Conservation (phyloP, 2,113 vertebrate species). For the Chaetodon auriga region DNA sequence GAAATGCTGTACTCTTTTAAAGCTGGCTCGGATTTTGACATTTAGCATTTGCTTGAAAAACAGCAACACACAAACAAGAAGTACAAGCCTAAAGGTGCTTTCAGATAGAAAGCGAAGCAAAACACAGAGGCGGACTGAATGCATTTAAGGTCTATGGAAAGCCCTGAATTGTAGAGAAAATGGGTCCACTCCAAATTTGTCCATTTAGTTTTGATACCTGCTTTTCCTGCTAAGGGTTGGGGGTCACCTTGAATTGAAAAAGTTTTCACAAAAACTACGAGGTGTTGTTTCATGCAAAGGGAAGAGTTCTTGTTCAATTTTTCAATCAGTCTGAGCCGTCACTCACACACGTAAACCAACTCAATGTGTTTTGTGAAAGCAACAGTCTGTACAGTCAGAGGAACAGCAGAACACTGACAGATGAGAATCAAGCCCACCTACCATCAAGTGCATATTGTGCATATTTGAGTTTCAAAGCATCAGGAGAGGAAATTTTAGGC, state of each 20-base stretch:
- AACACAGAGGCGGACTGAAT: not conserved
- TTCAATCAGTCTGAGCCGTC: not conserved
- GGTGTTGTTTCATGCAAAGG: not conserved
- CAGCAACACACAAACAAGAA: not conserved
- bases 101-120: conserved; percentile 3
- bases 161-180: not conserved
- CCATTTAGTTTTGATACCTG: not conserved
- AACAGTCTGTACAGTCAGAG: not conserved
- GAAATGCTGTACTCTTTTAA: conserved; percentile 21
- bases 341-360: not conserved
- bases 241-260: not conserved
- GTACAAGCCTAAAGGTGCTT: not conserved
- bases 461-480: not conserved
- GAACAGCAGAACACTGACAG: not conserved
- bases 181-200: not conserved
- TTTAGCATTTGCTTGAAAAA: conserved; percentile 10
- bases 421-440: not conserved
- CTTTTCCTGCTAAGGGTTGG: not conserved
- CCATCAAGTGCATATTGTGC: not conserved
- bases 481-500: not conserved
- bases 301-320: not conserved
- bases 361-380: not conserved
- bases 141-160: not conserved
- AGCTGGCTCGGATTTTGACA: not conserved
- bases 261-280: not conserved